Percentiles rank a stretch among this genome's conserved stretches.
These are phyloP conservation scores for Sinhomidia bicolor DNA, from an alignment of 2,888 invertebrate species.

Conservation along the genomic window DNA sequence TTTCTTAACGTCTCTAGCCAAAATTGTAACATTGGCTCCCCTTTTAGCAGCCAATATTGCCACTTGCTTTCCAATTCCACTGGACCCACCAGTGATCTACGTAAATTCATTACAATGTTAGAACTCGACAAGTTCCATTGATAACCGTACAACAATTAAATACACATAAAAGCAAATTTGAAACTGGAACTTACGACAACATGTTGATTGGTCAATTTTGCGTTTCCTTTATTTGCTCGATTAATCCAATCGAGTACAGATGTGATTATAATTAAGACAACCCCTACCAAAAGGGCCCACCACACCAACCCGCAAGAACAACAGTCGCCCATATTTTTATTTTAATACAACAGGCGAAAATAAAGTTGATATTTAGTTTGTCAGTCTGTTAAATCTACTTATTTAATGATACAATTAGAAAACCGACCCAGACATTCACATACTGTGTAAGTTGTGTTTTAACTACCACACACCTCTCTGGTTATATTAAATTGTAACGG, in stretches of 20 bases:
- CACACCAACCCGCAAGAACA: conserved; percentile 21
- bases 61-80: conserved; percentile 95
- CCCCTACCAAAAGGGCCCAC: not conserved
- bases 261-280: not conserved
- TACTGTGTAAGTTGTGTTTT: no score
- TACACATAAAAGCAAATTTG: conserved; percentile 83
- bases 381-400: no score
- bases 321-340: no score
- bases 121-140: not conserved
- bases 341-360: no score
- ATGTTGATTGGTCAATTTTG: conserved; percentile 59
- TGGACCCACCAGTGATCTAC: conserved; percentile 95
- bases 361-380: no score
- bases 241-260: conserved; percentile 49
- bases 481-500: no score
- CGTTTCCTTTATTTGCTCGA: conserved; percentile 46
- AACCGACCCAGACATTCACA: no score
- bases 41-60: conserved; percentile 89
- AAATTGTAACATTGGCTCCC: conserved; percentile 95
- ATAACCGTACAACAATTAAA: not conserved
- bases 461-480: no score
- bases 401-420: no score
- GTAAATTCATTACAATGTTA: not conserved
- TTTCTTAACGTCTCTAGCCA: conserved; percentile 90
- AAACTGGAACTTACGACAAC: conserved; percentile 66